Base-by-base conservation (phyloP, 2,888 invertebrate genomes). In the Calliopum simillimum region DNA sequence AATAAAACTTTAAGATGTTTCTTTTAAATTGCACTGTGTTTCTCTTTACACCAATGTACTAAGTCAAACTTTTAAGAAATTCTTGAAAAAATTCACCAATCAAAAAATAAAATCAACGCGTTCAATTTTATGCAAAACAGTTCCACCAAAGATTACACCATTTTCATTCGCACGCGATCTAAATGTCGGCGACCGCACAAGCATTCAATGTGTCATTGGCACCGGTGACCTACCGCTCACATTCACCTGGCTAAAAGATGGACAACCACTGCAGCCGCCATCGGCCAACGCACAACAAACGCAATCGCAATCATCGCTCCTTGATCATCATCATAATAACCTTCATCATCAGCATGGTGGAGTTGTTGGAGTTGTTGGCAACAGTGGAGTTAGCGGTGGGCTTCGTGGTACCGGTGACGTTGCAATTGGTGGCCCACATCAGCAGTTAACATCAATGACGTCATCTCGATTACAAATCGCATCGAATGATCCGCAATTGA, bases 171-270 rank as follows among this genome's bases (percentile, higher is more conserved):
- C 90, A 80, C 88, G 88, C 81, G 88, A 89, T 86, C 85, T 89
- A 81, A 89, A 89, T 84, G 88, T 88, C 82, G 89, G 89, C 78
- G 89, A 89, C 83, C 88, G 89, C 78, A 88, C 88, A 77, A 89
- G 89, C 83, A 86, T 89, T 79, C 89, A 89, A 84, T 89, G 89
- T 84, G 88, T 89, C 80, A 88, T 89, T 82, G 88, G 87, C 77
- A 88, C 88, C 79, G 90, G 91, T 77, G 91, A 91, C 85, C 87
- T 90, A 79, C 91, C 91, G 73, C 87, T 91, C 78, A 87, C 87
- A 78, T 89, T 91, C 81, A 87, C 87, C 72, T 91, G 91, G 91
- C 87, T 89, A 59, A 90, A 90, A 86, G 90, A 91, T 85, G 89
- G 86, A 82, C 82, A 85, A 77, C 85, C 86, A 73, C 86, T 88